Evolutionary conservation across 2,888 invertebrate species (phyloP).

Genomic region (Plebejus anna): DNA sequence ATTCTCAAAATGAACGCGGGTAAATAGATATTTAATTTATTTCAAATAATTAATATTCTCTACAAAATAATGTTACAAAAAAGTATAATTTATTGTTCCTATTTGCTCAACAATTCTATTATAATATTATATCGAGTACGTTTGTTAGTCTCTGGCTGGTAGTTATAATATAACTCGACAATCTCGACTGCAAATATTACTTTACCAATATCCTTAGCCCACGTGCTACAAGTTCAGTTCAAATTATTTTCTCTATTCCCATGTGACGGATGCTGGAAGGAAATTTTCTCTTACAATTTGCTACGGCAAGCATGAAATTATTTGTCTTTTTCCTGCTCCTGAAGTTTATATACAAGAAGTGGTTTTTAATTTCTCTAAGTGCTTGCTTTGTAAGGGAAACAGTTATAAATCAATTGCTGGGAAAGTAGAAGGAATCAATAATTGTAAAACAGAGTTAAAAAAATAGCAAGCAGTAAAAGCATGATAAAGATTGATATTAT

Average conservation of each 20-base stretch:
- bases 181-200: conserved; percentile 10
- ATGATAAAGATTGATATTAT: no score
- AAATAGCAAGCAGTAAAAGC: neutral
- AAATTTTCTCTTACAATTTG: conserved; percentile 8
- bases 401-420: neutral
- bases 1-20: no score
- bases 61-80: neutral
- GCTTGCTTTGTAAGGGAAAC: neutral
- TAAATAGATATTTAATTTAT: no score
- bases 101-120: no score
- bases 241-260: conserved; percentile 19
- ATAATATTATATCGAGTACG: neutral
- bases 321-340: neutral
- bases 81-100: neutral
- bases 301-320: conserved; percentile 13
- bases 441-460: neutral
- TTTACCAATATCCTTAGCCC: conserved; percentile 7
- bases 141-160: neutral
- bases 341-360: conserved; percentile 13
- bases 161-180: neutral
- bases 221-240: neutral
- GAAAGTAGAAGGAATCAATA: neutral
- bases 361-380: conserved; percentile 8
- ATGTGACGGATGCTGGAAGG: neutral
- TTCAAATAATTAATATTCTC: no score